Conservation (phyloP, 1,140 invertebrate species). For the Drosophila erecta region DNA sequence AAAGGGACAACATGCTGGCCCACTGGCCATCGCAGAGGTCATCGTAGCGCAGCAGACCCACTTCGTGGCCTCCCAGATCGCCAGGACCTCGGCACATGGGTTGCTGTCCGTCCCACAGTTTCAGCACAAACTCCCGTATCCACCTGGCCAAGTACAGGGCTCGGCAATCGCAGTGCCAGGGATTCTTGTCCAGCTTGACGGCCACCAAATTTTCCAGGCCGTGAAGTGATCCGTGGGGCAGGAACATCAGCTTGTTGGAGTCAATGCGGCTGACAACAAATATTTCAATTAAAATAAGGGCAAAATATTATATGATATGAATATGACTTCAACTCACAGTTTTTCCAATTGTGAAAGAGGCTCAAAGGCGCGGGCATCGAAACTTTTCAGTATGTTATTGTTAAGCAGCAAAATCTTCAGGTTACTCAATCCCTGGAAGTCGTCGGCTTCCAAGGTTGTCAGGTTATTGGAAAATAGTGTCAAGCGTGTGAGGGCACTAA, state of each 20-base stretch:
- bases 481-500: constrained; percentile 86
- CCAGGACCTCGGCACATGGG: constrained; percentile 91
- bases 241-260: constrained; percentile 90
- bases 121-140: constrained; percentile 87
- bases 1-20: constrained; percentile 92
- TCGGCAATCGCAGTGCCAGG: constrained; percentile 94
- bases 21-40: constrained; percentile 93
- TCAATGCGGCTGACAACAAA: constrained; percentile 88
- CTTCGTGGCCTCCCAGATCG: constrained; percentile 84
- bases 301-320: no score
- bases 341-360: constrained; percentile 85
- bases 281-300: background rate
- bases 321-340: constrained; percentile 81
- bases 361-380: constrained; percentile 86
- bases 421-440: constrained; percentile 86
- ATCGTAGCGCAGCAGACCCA: constrained; percentile 89
- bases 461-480: constrained; percentile 88
- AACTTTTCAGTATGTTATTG: constrained; percentile 86
- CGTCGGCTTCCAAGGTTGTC: constrained; percentile 85
- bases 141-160: constrained; percentile 90
- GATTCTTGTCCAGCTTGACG: constrained; percentile 92
- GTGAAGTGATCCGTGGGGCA: constrained; percentile 90
- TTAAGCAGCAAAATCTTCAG: constrained; percentile 87
- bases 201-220: constrained; percentile 88
- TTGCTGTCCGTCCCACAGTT: constrained; percentile 89